Percentiles rank a stretch among this genome's conserved stretches.
Evolutionary conservation across 2,113 vertebrate species (phyloP).

Genomic region (Nothocercus nigrocapillus): DNA sequence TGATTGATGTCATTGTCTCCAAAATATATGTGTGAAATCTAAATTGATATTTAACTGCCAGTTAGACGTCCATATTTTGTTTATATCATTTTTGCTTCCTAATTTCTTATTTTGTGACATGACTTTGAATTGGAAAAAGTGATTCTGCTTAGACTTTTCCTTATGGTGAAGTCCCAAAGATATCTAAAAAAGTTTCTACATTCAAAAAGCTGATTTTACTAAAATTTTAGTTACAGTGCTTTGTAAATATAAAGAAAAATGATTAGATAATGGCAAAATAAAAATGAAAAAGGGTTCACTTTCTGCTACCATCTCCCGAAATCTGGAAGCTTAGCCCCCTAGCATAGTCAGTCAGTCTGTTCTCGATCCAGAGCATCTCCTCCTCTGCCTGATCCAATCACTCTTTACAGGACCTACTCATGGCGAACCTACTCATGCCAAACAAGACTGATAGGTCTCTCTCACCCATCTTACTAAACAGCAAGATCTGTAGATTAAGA

Average conservation of each 20-base stretch:
- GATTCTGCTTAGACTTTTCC: not conserved
- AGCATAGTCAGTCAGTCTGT: not conserved
- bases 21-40: not conserved
- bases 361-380: not conserved
- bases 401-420: not conserved
- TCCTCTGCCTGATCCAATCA: not conserved
- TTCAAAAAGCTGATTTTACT: not conserved
- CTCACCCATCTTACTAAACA: not conserved
- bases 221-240: not conserved
- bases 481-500: not conserved
- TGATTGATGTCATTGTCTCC: not conserved
- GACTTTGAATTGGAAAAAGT: not conserved
- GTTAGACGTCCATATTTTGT: not conserved
- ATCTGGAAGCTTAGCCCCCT: not conserved
- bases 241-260: not conserved
- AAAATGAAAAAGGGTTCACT: not conserved
- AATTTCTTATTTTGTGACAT: not conserved
- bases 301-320: not conserved
- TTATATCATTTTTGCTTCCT: not conserved
- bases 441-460: not conserved
- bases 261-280: not conserved
- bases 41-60: not conserved
- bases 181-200: not conserved
- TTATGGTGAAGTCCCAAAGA: not conserved
- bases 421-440: not conserved